Percentiles rank a stretch among this genome's conserved stretches.
phyloP scores from a whole-genome alignment of 2,797 vertebrate genomes.

The Miichthys miiuy region DNA sequence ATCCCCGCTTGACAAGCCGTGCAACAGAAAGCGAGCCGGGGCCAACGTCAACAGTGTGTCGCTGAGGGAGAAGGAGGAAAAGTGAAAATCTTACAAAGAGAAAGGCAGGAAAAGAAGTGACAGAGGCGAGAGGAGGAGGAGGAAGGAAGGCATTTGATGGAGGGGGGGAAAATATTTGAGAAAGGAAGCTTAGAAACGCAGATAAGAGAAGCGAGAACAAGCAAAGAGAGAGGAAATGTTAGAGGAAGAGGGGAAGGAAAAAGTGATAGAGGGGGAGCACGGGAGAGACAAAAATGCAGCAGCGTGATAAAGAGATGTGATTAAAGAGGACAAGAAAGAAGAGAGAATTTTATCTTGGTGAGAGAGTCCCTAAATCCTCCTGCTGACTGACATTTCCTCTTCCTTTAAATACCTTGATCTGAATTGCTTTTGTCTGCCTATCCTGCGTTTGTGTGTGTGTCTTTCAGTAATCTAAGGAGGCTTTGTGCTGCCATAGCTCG shows the following conservation, averaged over 20 bases:
- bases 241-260: conserved; percentile 31
- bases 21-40: conserved; percentile 48
- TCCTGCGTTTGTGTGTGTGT: conserved; percentile 15
- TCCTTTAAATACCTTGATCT: conserved; percentile 73
- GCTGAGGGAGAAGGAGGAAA: conserved; percentile 33
- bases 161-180: conserved; percentile 42
- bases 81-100: conserved; percentile 49
- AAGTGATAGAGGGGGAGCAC: neutral
- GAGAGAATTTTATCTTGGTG: conserved; percentile 68
- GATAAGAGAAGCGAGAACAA: conserved; percentile 46
- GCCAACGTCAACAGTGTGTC: conserved; percentile 68
- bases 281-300: conserved; percentile 44
- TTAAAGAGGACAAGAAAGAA: conserved; percentile 49
- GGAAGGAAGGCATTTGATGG: conserved; percentile 42
- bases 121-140: conserved; percentile 25
- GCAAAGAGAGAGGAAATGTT: conserved; percentile 21
- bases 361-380: conserved; percentile 68
- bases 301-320: conserved; percentile 57
- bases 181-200: conserved; percentile 44
- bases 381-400: conserved; percentile 78
- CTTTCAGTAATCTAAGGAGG: conserved; percentile 62
- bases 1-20: conserved; percentile 67
- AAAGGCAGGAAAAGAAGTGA: conserved; percentile 69
- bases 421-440: conserved; percentile 64
- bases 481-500: conserved; percentile 65